Evolutionary conservation across 2,113 vertebrate genomes (phyloP), one percentile per base, ranked within the genome.

Genomic region (Psittacula cyanocephala): DNA sequence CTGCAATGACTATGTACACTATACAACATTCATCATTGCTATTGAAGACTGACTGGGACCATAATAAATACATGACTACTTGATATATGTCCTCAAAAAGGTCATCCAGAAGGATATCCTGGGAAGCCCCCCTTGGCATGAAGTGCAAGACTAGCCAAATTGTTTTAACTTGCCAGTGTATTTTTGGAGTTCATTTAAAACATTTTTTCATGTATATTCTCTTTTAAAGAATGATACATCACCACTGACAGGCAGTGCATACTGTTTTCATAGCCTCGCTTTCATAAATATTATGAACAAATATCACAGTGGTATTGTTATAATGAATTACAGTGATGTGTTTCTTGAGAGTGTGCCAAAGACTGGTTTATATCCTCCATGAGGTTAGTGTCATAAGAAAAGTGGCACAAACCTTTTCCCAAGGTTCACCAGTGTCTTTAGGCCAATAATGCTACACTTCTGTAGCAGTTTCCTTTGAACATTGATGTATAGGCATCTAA

Each of bases 281-380:
- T 98, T 97, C 97, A 98, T 97, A 98, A 98, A 97, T 98, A 98
- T 97, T 97, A 97, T 28, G 90, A 98, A 96, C 82, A 96, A 97
- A 97, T 96, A 98, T 95, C 97, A 96, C 93, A 96, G 96, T 95
- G 93, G 96, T 95, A 97, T 96, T 97, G 96, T 96, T 98, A 91
- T 95, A 98, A 97, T 89, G 87, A 97, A 97, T 97, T 97, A 96
- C 97, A 97, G 96, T 94, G 96, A 98, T 97, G 96, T 97, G 95
- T 97, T 98, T 97, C 96, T 96, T 97, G 97, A 98, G 96, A 97
- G 94, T 88, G 91, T 94, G 98, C 96, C 97, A 97, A 64, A 88
- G 97, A 97, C 98, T 98, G 97, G 87, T 97, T 98, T 98, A 98
- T 97, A 95, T 97, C 92, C 85, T 97, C 86, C 25, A 43, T 96